These are phyloP conservation scores for Aphelenchoides bicaudatus DNA, from an alignment of 2,888 invertebrate species.

Conservation along the genomic window DNA sequence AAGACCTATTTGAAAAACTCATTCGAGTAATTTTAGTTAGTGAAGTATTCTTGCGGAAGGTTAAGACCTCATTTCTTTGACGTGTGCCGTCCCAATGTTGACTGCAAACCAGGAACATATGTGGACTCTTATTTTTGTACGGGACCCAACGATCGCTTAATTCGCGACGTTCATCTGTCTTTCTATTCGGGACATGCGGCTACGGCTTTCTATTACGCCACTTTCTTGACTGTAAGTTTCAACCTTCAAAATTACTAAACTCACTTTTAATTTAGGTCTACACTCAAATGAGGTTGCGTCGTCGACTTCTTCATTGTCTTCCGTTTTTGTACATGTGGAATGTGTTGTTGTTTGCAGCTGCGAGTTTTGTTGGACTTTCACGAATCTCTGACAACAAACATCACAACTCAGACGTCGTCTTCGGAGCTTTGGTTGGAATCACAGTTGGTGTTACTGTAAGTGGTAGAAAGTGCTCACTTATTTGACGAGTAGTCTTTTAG, in stretches of 20 bases:
- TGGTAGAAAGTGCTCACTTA: background rate
- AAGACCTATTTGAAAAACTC: background rate
- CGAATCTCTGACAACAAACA: constrained; percentile 69
- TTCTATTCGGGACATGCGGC: constrained; percentile 36
- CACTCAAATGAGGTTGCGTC: constrained; percentile 74
- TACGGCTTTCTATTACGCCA: constrained; percentile 33
- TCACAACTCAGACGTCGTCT: constrained; percentile 90
- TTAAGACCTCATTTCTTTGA: constrained; percentile 74
- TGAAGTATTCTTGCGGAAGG: constrained; percentile 86
- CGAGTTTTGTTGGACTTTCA: constrained; percentile 30
- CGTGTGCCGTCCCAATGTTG: constrained; percentile 72
- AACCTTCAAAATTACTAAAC: background rate
- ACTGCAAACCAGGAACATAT: constrained; percentile 19
- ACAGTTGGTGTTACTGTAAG: constrained; percentile 58
- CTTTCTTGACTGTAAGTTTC: constrained; percentile 29
- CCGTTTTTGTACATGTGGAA: constrained; percentile 67
- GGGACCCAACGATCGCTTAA: constrained; percentile 8
- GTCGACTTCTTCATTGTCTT: constrained; percentile 2
- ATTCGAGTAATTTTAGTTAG: too few species aligned
- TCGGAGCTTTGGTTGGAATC: constrained; percentile 68
- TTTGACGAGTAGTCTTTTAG: background rate
- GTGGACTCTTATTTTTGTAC: constrained; percentile 22
- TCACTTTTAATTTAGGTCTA: constrained; percentile 68
- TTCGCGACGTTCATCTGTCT: constrained; percentile 27
- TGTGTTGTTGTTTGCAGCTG: constrained; percentile 69